Percentiles rank a stretch among this genome's conserved stretches.
Evolutionary conservation across 2,113 vertebrate species (phyloP).

Genomic region (Phylloscopus whistleri): DNA sequence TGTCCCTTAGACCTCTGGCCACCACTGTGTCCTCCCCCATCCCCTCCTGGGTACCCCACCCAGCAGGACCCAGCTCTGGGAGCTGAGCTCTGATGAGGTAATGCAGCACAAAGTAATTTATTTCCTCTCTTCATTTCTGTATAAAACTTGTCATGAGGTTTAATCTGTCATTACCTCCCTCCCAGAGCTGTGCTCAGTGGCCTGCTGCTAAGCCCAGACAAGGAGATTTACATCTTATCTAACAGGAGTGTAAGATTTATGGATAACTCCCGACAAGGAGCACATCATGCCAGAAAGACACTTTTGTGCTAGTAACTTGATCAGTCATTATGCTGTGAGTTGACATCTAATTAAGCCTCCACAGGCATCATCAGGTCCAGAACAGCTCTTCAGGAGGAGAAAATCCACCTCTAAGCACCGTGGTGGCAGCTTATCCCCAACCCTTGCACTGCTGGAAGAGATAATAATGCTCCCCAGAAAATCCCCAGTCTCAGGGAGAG

Average conservation of each 20-base stretch:
- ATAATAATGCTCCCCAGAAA: neutral
- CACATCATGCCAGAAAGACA: neutral
- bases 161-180: neutral
- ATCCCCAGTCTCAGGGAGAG: neutral
- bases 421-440: neutral
- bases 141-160: neutral
- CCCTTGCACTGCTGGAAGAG: neutral
- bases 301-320: constrained; percentile 14
- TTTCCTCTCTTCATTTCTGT: neutral
- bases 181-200: neutral
- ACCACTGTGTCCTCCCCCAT: accelerated
- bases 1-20: neutral
- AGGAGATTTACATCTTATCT: constrained; percentile 34
- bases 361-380: neutral
- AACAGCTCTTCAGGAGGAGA: neutral
- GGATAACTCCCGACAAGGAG: neutral
- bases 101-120: neutral
- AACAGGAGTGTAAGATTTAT: constrained; percentile 6
- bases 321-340: neutral
- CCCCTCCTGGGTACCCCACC: too few species aligned
- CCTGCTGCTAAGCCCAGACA: neutral
- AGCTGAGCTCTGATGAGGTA: neutral
- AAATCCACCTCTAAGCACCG: neutral
- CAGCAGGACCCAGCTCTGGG: neutral
- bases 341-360: constrained; percentile 48